Base-by-base conservation (phyloP, 2,888 invertebrate species). In the Caenorhabditis japonica region DNA sequence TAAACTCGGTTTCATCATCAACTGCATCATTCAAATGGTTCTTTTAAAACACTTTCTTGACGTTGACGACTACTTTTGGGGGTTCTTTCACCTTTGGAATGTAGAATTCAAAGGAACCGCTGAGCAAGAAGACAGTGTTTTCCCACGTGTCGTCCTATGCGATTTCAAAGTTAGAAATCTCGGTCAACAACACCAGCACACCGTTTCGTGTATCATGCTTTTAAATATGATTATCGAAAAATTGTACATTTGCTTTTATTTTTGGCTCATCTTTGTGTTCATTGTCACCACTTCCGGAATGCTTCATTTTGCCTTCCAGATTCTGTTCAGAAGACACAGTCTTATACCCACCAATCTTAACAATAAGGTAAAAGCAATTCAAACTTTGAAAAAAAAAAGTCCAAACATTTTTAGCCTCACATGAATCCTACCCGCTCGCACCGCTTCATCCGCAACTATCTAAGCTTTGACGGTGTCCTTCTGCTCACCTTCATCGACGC, bases 91-190 rank as follows among this genome's bases (percentile, higher is more conserved):
- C 43, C 43, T 73, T 0, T 66, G 55, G 60, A 73, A 66, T n/a
- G 66, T 73, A 8, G 73, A 73, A 13, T 73, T 73, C 49, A 73
- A 73, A 23, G 73, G 73, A 60, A 73, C 73, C 4, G 59, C 66
- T n/a, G 73, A 73, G 21, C 49, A 61, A 4, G 66, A 66, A 13
- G 66, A 73, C 49, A 73, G 73, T 39, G 60, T 73, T 33, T 73
- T 73, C 51, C 73, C 73, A 13, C 21, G 73, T 10, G 41, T 73
- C 8, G 73, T 73, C 3, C 51, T 66, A 5, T 73, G 73, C 15
- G 73, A 73, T 21, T 73, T 73, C 60, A 60, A 55, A 33, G 59
- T 72, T 34, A 64, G 73, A 23, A 73, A 55, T 10, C 66, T 73
- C 17, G 73, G 73, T 15, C 73, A 73, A 17, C 53, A 66, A 47